Percentiles rank a stretch among this genome's conserved stretches.
These are phyloP conservation scores for Macropus fuliginosus DNA, from an alignment of 2,797 vertebrate species.

Conservation along the genomic window DNA sequence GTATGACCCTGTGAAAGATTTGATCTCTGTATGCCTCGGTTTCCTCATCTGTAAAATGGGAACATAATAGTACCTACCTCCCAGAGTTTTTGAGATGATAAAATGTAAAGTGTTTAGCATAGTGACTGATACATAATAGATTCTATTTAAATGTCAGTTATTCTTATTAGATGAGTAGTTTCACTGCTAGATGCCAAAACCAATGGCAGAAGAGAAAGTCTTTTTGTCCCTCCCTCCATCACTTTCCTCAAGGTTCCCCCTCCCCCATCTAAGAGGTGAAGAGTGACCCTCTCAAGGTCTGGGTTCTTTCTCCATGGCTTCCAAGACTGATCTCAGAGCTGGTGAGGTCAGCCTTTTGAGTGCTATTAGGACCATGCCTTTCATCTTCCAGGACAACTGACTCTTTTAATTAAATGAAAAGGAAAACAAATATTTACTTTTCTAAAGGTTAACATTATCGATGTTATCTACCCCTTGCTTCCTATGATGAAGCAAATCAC, in stretches of 20 bases:
- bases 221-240: neutral
- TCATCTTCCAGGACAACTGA: neutral
- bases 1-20: neutral
- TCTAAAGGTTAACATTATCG: neutral
- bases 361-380: neutral
- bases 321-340: neutral
- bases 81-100: neutral
- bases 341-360: neutral
- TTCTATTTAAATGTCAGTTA: neutral
- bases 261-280: neutral
- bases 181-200: neutral
- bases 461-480: neutral
- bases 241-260: neutral
- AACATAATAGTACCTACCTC: neutral
- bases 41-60: neutral
- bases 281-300: neutral
- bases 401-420: neutral
- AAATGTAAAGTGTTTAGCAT: neutral
- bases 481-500: neutral
- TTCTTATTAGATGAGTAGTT: neutral
- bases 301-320: neutral
- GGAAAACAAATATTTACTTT: neutral
- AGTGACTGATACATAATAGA: neutral
- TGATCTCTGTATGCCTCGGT: neutral
- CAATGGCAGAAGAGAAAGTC: neutral